Conservation (phyloP, 2,888 invertebrate genomes). For the Drosophila demipolita region DNA sequence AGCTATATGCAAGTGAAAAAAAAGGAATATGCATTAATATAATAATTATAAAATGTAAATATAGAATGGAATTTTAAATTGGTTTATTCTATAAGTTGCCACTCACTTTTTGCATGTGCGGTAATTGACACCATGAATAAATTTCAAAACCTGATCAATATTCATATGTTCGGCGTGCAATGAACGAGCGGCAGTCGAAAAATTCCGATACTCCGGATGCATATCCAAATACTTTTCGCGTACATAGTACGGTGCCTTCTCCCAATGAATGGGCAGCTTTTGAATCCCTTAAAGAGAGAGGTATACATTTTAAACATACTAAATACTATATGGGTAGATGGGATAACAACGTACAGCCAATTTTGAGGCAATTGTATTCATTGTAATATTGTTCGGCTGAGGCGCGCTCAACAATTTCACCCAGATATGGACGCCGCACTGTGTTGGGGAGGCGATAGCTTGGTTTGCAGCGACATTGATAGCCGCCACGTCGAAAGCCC, state of each 20-base stretch:
- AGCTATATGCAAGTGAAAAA: constrained; percentile 85
- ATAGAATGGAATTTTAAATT: background rate
- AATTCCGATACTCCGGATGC: constrained; percentile 91
- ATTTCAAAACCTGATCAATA: constrained; percentile 91
- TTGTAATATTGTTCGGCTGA: constrained; percentile 97
- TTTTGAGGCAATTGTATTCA: constrained; percentile 95
- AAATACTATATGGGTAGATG: background rate
- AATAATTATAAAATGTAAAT: background rate
- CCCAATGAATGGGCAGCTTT: constrained; percentile 93
- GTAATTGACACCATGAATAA: constrained; percentile 89
- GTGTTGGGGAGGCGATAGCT: constrained; percentile 94
- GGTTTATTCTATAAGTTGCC: background rate
- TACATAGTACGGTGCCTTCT: constrained; percentile 89
- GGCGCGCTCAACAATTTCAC: constrained; percentile 96
- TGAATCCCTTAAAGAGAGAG: constrained; percentile 90
- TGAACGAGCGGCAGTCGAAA: constrained; percentile 88
- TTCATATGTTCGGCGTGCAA: constrained; percentile 89
- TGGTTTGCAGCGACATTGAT: constrained; percentile 96
- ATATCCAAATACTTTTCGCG: constrained; percentile 91
- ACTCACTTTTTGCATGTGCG: constrained; percentile 86
- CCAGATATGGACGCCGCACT: constrained; percentile 95
- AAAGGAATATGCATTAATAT: background rate
- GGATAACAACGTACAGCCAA: constrained; percentile 91
- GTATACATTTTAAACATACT: background rate
- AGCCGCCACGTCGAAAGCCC: constrained; percentile 97